Conservation (phyloP, 2,113 vertebrate species). For the Strix aluco region DNA sequence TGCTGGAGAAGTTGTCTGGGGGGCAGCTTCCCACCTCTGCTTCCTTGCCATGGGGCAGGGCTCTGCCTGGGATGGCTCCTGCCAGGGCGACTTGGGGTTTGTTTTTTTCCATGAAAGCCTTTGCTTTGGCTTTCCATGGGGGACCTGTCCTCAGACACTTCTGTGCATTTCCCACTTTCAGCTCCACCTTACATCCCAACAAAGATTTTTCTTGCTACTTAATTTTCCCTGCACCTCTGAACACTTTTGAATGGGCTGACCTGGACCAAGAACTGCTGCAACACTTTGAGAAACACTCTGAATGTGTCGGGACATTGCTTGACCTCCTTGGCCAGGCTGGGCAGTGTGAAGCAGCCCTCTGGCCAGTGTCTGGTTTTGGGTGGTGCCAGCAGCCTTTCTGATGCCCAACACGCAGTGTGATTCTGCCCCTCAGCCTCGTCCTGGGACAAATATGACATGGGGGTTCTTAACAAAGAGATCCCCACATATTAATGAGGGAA, state of each 20-base stretch:
- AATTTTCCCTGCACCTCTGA: not conserved
- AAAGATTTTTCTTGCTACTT: not conserved
- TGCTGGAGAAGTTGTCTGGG: not conserved
- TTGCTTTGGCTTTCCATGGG: not conserved
- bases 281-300: not conserved
- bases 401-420: fast-evolving
- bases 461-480: not conserved
- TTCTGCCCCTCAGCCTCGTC: not conserved
- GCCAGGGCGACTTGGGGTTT: not conserved
- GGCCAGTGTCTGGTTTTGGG: not conserved
- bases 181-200: not conserved
- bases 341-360: not conserved
- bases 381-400: not conserved
- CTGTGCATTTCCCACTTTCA: not conserved
- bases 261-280: not conserved
- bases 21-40: not conserved
- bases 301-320: fast-evolving
- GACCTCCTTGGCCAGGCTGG: not conserved
- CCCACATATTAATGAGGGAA: not conserved
- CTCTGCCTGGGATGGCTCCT: not conserved
- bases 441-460: not conserved
- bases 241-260: not conserved
- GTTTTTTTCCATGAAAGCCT: not conserved
- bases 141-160: not conserved
- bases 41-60: not conserved